Percentiles rank a stretch among this genome's conserved stretches.
Conservation (phyloP, 35 echinoderm and acorn worm species). For the Lytechinus variegatus region DNA sequence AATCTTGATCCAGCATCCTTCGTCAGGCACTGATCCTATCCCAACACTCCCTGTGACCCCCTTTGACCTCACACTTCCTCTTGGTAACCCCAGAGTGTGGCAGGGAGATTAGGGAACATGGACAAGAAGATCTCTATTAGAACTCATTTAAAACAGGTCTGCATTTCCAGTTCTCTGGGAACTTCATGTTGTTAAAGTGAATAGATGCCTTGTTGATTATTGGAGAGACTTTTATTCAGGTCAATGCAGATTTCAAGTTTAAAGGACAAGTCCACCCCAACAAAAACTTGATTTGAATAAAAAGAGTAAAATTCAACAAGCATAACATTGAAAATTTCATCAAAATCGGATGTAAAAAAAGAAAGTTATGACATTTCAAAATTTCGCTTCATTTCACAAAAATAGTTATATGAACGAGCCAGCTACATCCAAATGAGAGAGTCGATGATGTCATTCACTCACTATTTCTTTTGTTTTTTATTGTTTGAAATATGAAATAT, state of each 20-base stretch:
- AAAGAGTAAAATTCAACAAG: too few relatives aligned
- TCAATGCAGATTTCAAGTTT: neutral
- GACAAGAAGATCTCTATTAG: neutral
- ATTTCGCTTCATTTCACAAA: too few relatives aligned
- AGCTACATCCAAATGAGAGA: too few relatives aligned
- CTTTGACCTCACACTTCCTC: constrained; percentile 39
- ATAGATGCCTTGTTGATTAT: neutral
- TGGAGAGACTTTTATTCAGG: neutral
- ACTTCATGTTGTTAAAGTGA: neutral
- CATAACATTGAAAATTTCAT: too few relatives aligned
- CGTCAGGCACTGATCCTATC: constrained; percentile 38
- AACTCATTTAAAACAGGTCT: neutral
- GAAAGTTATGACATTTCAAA: too few relatives aligned
- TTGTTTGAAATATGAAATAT: too few relatives aligned
- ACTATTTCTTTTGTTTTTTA: too few relatives aligned
- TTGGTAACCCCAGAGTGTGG: constrained; percentile 7
- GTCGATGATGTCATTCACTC: too few relatives aligned
- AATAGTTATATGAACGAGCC: too few relatives aligned
- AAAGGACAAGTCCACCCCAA: too few relatives aligned
- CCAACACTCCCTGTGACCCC: constrained; percentile 36
- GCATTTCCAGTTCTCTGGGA: neutral
- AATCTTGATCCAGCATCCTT: constrained; percentile 37
- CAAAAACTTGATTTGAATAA: too few relatives aligned
- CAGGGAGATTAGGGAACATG: neutral
- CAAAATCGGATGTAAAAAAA: too few relatives aligned